Conservation (phyloP, 1,140 invertebrate genomes). For the Drosophila bifasciata region DNA sequence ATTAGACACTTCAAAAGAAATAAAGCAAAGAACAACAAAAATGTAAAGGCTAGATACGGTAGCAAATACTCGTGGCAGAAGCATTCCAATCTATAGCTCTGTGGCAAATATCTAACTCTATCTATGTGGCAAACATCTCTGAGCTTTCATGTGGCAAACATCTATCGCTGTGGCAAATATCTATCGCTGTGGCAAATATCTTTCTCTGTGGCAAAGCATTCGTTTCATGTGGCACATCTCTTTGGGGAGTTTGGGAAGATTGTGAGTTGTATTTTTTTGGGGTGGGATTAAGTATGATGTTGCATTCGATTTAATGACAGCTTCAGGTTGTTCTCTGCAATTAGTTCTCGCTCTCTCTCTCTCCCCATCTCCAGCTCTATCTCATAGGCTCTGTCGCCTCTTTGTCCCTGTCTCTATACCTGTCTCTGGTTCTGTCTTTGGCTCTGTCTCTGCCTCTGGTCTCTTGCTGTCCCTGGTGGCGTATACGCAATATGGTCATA, state of each 20-base stretch:
- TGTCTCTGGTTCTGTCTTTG: constrained; percentile 9
- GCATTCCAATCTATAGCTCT: too few relatives aligned
- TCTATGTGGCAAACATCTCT: too few relatives aligned
- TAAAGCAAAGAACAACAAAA: constrained; percentile 19
- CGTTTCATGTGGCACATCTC: too few relatives aligned
- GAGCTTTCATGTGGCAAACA: too few relatives aligned
- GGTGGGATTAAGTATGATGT: constrained; percentile 68
- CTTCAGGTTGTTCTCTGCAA: constrained; percentile 62
- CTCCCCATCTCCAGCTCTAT: constrained; percentile 13
- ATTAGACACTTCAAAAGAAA: constrained; percentile 53
- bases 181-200: too few relatives aligned
- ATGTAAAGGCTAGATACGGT: not conserved
- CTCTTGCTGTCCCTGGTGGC: constrained; percentile 41
- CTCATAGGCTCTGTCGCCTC: constrained; percentile 16
- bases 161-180: too few relatives aligned
- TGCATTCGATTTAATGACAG: constrained; percentile 76
- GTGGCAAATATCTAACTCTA: too few relatives aligned
- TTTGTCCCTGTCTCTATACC: constrained; percentile 17
- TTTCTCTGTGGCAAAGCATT: too few relatives aligned
- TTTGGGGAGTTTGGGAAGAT: constrained; percentile 19
- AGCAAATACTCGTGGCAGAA: not conserved
- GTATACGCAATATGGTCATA: constrained; percentile 49
- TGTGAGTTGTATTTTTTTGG: constrained; percentile 29
- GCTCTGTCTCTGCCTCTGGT: not conserved
- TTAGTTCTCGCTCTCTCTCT: constrained; percentile 40